Conservation (phyloP, 2,797 vertebrate species). For the Mormyrops boulengeri region DNA sequence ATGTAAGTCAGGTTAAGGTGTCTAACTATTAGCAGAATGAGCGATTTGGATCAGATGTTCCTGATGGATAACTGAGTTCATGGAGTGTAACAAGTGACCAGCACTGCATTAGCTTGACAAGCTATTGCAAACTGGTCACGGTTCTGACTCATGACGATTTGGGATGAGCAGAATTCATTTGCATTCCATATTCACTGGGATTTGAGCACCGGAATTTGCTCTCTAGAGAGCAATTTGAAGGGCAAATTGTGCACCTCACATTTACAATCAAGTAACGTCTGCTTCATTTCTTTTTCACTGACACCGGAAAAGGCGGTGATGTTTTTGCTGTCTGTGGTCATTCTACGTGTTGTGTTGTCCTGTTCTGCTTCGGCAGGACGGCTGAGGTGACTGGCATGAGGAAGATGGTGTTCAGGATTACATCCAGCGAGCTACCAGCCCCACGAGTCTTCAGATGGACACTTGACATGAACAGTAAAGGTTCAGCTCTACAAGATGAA, state of each 20-base stretch:
- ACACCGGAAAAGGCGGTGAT: not conserved
- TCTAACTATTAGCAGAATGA: not conserved
- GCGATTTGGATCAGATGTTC: not conserved
- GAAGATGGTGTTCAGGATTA: not conserved
- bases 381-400: not conserved
- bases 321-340: not conserved
- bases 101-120: not conserved
- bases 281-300: not conserved
- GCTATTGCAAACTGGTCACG: not conserved
- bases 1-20: not conserved
- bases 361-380: not conserved
- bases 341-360: not conserved
- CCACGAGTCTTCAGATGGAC: not conserved
- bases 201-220: not conserved
- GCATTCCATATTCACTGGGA: not conserved
- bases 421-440: not conserved
- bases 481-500: not conserved
- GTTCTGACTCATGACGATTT: not conserved
- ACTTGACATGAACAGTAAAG: not conserved
- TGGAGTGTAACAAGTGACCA: not conserved
- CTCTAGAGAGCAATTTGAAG: not conserved
- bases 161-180: not conserved
- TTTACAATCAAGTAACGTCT: not conserved
- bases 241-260: not conserved
- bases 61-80: not conserved